Evolutionary conservation across 2,113 vertebrate genomes (phyloP), one percentile per base, ranked within the genome.

Genomic region (Phrynosoma blainvillii): DNA sequence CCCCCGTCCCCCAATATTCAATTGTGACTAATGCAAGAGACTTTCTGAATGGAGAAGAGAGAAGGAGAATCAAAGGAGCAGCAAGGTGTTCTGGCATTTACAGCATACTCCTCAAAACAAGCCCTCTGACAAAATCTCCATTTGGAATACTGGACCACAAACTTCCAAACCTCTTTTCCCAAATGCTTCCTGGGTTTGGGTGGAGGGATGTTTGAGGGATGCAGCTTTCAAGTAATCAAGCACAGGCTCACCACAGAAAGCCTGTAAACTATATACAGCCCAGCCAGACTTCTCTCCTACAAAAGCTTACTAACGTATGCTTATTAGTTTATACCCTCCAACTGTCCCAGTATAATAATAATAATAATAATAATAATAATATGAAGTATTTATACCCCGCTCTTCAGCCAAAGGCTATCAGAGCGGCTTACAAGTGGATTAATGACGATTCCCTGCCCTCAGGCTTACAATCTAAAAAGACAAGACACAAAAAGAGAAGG

Each of bases 1-100:
- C 27, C 11, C 3, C 25, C 30, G 1, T 27, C 27, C 68, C 77
- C 80, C 62, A 88, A 84, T 78, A 84, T 87, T 87, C 85, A 32
- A 40, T 87, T 73, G 76, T 87, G 86, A 87, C 86, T 87, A 84
- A 84, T 88, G 59, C 73, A 84, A 13, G 40, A 84, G 42, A 54
- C 25, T 78, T 36, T 52, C 32, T 3, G 9, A 78, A 32, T 30
- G 42, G 47, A 54, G 42, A 78, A 23, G 62, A 30, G 62, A 56
- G 87, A 88, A 25, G 54, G 30, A 12, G 59, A 56, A 83, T 77
- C 56, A 25, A 25, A 56, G 62, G 36, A n/a, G 62, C 80, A 77
- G 14, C 12, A 27, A 83, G 76, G 62, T 77, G 80, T 77, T 40
- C 59, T 36, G n/a, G 30, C 40, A 40, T 77, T 88, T 83, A n/a